phyloP scores from a whole-genome alignment of 2,113 vertebrate genomes.

The Accipiter cooperii region DNA sequence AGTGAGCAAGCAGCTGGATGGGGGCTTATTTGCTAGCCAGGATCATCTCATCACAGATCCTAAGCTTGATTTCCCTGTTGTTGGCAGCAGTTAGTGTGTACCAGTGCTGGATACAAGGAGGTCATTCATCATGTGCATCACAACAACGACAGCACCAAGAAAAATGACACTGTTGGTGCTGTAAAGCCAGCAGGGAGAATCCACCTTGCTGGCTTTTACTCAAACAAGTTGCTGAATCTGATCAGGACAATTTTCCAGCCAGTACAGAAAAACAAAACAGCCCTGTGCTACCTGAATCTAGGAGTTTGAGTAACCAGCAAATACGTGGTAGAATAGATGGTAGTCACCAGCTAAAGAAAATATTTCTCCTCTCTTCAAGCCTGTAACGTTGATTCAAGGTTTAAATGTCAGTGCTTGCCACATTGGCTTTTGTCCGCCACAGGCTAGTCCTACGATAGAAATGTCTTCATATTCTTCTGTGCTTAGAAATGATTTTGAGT shows the following conservation, averaged over 20 bases:
- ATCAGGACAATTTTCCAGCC: background rate
- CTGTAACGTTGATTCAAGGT: background rate
- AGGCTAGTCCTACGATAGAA: background rate
- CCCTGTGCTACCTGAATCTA: background rate
- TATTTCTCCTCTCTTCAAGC: background rate
- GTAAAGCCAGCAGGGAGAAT: background rate
- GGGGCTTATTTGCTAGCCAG: background rate
- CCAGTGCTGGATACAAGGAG: background rate
- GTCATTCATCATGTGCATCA: background rate
- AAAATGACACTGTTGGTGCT: background rate
- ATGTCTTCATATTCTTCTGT: background rate
- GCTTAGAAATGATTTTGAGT: background rate
- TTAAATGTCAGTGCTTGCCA: slow-evolving; percentile 13
- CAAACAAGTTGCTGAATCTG: background rate
- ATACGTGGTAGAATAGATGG: background rate
- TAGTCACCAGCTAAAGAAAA: background rate
- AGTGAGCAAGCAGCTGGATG: background rate
- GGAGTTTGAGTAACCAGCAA: background rate
- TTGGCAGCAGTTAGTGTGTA: background rate
- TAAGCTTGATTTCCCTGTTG: background rate
- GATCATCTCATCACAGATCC: background rate
- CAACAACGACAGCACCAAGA: background rate
- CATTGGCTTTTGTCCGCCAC: background rate
- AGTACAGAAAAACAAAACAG: background rate
- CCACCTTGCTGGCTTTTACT: background rate